phyloP scores from a whole-genome alignment of 2,797 vertebrate genomes.

The Merluccius polli region DNA sequence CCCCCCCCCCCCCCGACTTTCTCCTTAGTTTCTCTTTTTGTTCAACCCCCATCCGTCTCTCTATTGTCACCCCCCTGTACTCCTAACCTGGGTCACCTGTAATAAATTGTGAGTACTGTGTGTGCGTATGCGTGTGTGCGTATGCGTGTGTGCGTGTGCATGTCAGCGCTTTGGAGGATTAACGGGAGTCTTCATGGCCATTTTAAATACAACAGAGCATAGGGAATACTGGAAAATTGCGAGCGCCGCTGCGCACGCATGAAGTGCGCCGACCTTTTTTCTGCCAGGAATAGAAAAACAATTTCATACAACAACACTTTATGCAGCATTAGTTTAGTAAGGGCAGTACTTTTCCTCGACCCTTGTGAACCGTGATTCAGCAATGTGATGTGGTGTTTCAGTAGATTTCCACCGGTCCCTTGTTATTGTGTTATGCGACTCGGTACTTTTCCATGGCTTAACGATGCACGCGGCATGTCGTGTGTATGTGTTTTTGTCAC shows the following conservation, averaged over 20 bases:
- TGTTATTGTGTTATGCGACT: not conserved
- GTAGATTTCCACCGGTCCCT: not conserved
- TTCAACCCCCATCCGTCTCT: not conserved
- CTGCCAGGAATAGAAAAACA: not conserved
- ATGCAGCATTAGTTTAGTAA: not conserved
- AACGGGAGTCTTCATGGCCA: not conserved
- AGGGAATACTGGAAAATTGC: not conserved
- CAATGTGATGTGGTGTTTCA: not conserved
- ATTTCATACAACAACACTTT: not conserved
- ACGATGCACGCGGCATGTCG: not conserved
- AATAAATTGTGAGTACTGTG: not conserved
- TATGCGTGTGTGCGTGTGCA: not conserved
- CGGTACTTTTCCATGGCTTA: not conserved
- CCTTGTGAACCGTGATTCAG: not conserved
- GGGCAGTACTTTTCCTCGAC: not conserved
- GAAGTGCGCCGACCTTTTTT: not conserved
- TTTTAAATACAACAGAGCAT: not conserved
- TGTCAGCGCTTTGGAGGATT: not conserved
- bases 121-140: not conserved
- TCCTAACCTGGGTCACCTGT: conserved; percentile 1
- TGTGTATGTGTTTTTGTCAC: not conserved
- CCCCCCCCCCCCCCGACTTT: conserved; percentile 13
- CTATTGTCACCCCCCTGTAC: not conserved
- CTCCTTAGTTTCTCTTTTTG: not conserved
- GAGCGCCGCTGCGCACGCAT: not conserved